Evolutionary conservation across 2,888 invertebrate genomes (phyloP).

Genomic region (Aspidapion aeneum): DNA sequence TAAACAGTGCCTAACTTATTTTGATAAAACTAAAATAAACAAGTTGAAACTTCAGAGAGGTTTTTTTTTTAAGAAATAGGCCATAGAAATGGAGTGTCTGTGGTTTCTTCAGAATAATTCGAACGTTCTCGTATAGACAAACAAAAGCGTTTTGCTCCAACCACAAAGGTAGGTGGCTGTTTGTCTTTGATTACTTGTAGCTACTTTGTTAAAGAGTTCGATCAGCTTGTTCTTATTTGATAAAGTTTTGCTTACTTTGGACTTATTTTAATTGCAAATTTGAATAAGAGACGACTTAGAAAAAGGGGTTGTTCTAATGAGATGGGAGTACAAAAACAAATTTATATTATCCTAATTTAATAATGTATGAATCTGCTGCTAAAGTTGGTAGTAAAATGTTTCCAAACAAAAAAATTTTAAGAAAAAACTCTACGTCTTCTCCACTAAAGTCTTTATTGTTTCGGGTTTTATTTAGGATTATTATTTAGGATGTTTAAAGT

Average conservation of each 20-base stretch:
- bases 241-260: neutral
- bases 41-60: too few species aligned
- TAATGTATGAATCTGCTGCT: too few species aligned
- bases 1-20: too few species aligned
- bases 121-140: constrained; percentile 21
- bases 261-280: constrained; percentile 8
- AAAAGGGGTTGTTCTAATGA: constrained; percentile 40
- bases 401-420: too few species aligned
- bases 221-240: constrained; percentile 11
- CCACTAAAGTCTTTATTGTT: too few species aligned
- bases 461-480: too few species aligned
- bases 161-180: constrained; percentile 17
- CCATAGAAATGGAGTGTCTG: neutral
- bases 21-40: too few species aligned
- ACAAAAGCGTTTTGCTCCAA: constrained; percentile 15
- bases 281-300: constrained; percentile 35
- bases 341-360: too few species aligned
- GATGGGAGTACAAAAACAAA: constrained; percentile 25
- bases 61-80: too few species aligned
- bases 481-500: too few species aligned
- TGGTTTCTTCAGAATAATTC: constrained; percentile 21
- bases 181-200: constrained; percentile 28
- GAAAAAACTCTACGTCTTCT: too few species aligned
- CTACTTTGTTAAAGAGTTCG: constrained; percentile 15
- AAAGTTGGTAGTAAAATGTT: too few species aligned